A percentile compares a stretch with the other conserved stretches of the same genome.
Evolutionary conservation across 2,888 invertebrate genomes (phyloP).

Genomic region (Standfussiana lucernea): DNA sequence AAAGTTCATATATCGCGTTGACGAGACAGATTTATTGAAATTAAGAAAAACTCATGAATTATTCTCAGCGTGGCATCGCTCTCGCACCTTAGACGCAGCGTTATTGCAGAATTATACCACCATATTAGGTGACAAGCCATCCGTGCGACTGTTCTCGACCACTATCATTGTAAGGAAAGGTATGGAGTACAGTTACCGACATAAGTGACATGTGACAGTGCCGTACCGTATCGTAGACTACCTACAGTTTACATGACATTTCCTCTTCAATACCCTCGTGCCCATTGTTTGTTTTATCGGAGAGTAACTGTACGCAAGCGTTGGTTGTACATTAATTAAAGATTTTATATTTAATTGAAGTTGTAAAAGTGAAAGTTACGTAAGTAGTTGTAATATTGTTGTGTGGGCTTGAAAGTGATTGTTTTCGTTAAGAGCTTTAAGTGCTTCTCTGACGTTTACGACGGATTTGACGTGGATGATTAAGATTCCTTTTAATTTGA

Average conservation of each 20-base stretch:
- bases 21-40: conserved; percentile 71
- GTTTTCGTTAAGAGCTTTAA: conserved; percentile 53
- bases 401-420: conserved; percentile 49
- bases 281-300: conserved; percentile 58
- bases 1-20: conserved; percentile 52
- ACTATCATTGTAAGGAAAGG: conserved; percentile 64
- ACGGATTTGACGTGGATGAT: conserved; percentile 25
- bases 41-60: conserved; percentile 77
- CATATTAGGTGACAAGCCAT: conserved; percentile 64
- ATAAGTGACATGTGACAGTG: conserved; percentile 57
- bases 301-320: conserved; percentile 48
- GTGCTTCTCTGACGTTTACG: conserved; percentile 29
- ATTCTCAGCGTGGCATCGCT: conserved; percentile 72
- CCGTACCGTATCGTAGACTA: conserved; percentile 52
- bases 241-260: conserved; percentile 64
- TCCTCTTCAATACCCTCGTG: conserved; percentile 68
- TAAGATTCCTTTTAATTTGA: conserved; percentile 14
- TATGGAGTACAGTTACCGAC: conserved; percentile 65
- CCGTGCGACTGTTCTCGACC: conserved; percentile 56
- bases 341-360: conserved; percentile 36
- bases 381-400: conserved; percentile 47
- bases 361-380: conserved; percentile 49
- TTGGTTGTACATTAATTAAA: conserved; percentile 46
- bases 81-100: conserved; percentile 70
- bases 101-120: conserved; percentile 74